These are phyloP conservation scores for Episyrphus balteatus DNA, from an alignment of 1,140 invertebrate genomes.

Conservation along the genomic window DNA sequence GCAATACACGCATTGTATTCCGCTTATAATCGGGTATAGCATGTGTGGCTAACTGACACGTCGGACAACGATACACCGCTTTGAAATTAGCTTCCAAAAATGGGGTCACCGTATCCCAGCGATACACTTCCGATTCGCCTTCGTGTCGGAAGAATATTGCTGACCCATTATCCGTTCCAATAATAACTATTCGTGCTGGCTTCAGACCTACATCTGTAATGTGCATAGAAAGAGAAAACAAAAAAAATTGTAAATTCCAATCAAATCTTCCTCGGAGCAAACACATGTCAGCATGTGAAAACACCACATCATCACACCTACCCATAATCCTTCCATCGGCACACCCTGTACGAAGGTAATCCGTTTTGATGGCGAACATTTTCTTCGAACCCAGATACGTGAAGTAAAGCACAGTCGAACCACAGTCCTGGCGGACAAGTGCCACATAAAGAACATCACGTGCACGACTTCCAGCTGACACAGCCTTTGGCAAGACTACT, in stretches of 20 bases:
- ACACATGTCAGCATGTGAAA: background rate
- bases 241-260: constrained; percentile 1
- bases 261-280: background rate
- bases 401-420: constrained; percentile 43
- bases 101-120: constrained; percentile 47
- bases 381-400: constrained; percentile 44
- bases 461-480: constrained; percentile 30
- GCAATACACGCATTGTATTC: constrained; percentile 45
- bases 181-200: constrained; percentile 41
- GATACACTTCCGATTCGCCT: constrained; percentile 47
- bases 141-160: constrained; percentile 48
- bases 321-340: constrained; percentile 40
- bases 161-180: constrained; percentile 49
- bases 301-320: constrained; percentile 13
- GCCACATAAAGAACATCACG: constrained; percentile 49
- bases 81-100: constrained; percentile 43
- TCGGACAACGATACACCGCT: constrained; percentile 40
- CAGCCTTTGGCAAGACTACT: constrained; percentile 44
- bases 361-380: constrained; percentile 45
- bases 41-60: constrained; percentile 45
- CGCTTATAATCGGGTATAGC: constrained; percentile 44
- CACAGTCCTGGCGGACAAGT: constrained; percentile 39
- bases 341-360: constrained; percentile 42
- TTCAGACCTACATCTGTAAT: constrained; percentile 42
- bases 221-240: background rate